Conservation (phyloP, 2,888 invertebrate genomes). For the Eutolmus rufibarbis region DNA sequence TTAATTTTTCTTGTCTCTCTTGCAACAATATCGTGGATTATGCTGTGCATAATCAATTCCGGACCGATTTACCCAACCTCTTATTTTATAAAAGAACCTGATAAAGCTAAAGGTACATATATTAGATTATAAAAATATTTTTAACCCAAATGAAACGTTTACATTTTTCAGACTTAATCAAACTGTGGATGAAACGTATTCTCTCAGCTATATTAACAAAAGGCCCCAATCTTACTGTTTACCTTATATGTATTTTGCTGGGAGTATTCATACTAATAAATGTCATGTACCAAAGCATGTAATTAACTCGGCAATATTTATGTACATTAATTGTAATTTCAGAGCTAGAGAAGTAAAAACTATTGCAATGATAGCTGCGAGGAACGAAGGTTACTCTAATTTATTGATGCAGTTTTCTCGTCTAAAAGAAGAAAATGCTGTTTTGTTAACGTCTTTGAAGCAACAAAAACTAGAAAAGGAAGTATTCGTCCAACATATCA, state of each 20-base stretch:
- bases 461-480: neutral
- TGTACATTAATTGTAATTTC: neutral
- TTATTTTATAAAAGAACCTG: neutral
- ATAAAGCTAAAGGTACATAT: neutral
- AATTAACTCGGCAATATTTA: neutral
- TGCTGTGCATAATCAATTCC: neutral
- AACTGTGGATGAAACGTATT: neutral
- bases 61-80: neutral
- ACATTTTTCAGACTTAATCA: neutral
- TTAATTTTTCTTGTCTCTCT: neutral
- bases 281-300: neutral
- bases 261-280: neutral
- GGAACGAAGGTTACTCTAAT: neutral
- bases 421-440: neutral
- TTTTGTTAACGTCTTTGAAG: neutral
- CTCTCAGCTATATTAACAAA: neutral
- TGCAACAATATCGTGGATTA: conserved; percentile 1
- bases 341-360: conserved; percentile 3
- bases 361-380: neutral
- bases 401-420: neutral
- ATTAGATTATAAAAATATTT: neutral
- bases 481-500: neutral
- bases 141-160: neutral
- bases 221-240: neutral
- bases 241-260: neutral